Conservation (phyloP, 2,888 invertebrate genomes). For the Idaea straminata region DNA sequence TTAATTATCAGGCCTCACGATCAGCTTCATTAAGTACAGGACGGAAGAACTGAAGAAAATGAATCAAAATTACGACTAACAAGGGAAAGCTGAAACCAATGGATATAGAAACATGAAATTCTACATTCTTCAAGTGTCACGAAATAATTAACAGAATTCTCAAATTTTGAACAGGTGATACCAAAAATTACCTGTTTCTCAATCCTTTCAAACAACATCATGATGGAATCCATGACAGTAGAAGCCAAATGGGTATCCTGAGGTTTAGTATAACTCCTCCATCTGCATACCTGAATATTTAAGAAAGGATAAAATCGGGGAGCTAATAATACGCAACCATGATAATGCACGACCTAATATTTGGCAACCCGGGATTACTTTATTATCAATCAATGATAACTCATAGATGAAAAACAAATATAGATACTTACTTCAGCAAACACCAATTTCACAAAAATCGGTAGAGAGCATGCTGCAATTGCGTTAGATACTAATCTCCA, state of each 20-base stretch:
- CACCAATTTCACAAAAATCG: constrained; percentile 97
- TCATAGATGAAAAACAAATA: background rate
- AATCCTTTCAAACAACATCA: constrained; percentile 97
- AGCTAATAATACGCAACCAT: too few species aligned
- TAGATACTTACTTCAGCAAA: constrained; percentile 88
- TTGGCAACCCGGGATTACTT: too few species aligned
- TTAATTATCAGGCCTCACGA: too few species aligned
- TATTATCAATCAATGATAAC: background rate
- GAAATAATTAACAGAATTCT: too few species aligned
- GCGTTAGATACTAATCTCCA: constrained; percentile 97
- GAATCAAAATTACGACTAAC: background rate
- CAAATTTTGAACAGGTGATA: background rate
- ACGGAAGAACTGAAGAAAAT: too few species aligned
- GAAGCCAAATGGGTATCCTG: constrained; percentile 95
- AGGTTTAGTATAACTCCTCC: constrained; percentile 97
- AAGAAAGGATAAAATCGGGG: constrained; percentile 8
- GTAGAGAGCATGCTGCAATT: constrained; percentile 94
- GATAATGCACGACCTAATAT: too few species aligned
- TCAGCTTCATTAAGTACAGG: too few species aligned
- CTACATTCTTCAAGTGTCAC: too few species aligned
- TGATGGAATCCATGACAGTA: constrained; percentile 98
- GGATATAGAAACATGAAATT: too few species aligned
- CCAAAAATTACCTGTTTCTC: constrained; percentile 87
- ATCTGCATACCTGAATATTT: constrained; percentile 86
- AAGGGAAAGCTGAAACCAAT: background rate